Evolutionary conservation across 2,888 invertebrate species (phyloP), one percentile per base, ranked within the genome.

Genomic region (Craniophora ligustri): DNA sequence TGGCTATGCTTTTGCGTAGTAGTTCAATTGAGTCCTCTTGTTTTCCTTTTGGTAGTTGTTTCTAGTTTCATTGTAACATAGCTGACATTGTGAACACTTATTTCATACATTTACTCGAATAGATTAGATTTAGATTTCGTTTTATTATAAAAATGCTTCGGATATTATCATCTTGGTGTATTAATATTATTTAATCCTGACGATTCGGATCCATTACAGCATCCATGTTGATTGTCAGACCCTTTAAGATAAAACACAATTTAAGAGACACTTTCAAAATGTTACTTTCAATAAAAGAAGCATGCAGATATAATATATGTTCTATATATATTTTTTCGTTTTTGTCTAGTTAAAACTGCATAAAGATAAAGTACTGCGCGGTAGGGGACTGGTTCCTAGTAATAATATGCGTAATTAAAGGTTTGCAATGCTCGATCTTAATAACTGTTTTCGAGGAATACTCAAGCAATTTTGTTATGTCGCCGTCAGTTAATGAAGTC

Each of bases 341-440:
- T 39, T 53, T 45, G 64, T 73, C 58, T 58, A 64, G 63, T 69
- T 75, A 75, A 80, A 78, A 77, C 76, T 71, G 75, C 77, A 79
- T 78, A 64, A 73, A 70, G 61, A 68, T 76, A 63, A 60, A 61
- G 23, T 56, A 47, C 49, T 34, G 46, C 65, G 74, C 71, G 67
- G 60, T 64, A 60, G 55, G 45, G 42, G 41, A 35, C 62, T 6
- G 23, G 35, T 56, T 55, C 13, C 61, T 83, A 81, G 78, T 72
- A 73, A 80, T 82, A 77, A 79, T 78, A 76, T 66, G 49, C 58
- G 57, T 67, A 69, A 81, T 84, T n/a, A 85, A 85, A 81, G 67
- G 82, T 81, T 80, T 70, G 76, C 76, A 82, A 76, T 75, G 79
- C 79, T 78, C 80, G 81, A 81, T 84, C 78, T 85, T 89, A 87